Conservation (phyloP, 2,113 vertebrate species). For the Diadophis punctatus region DNA sequence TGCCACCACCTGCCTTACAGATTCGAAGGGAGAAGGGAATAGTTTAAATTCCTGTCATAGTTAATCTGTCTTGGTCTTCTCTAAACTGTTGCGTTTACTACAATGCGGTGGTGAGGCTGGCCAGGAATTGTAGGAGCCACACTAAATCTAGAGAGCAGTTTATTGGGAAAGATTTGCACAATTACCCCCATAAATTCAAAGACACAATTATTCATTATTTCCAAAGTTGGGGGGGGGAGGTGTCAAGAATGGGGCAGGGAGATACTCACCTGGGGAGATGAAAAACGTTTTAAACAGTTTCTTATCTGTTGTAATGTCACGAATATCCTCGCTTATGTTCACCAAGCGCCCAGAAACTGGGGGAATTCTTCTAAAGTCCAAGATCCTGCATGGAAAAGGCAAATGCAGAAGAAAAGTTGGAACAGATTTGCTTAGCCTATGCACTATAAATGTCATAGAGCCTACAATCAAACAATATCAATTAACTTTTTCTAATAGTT, state of each 20-base stretch:
- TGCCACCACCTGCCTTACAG: neutral
- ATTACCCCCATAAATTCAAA: neutral
- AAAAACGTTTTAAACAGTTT: constrained; percentile 81
- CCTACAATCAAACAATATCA: neutral
- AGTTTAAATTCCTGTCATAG: neutral
- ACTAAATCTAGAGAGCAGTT: neutral
- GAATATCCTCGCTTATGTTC: constrained; percentile 77
- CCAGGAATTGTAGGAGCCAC: neutral
- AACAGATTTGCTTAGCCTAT: constrained; percentile 1
- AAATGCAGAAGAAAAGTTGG: constrained; percentile 1
- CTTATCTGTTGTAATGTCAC: constrained; percentile 78
- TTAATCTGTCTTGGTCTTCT: neutral
- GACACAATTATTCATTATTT: neutral
- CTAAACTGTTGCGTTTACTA: neutral
- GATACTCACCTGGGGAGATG: constrained; percentile 73
- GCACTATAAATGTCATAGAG: neutral
- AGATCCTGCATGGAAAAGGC: constrained; percentile 62
- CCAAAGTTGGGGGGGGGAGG: neutral
- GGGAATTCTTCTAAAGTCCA: constrained; percentile 79
- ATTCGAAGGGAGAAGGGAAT: neutral
- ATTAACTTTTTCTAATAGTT: neutral
- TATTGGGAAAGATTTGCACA: neutral
- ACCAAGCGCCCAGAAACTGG: constrained; percentile 75
- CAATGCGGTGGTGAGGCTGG: neutral
- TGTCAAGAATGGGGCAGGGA: neutral